Evolutionary conservation across 2,888 invertebrate genomes (phyloP), one percentile per base, ranked within the genome.

Genomic region (Pollenia angustigena): DNA sequence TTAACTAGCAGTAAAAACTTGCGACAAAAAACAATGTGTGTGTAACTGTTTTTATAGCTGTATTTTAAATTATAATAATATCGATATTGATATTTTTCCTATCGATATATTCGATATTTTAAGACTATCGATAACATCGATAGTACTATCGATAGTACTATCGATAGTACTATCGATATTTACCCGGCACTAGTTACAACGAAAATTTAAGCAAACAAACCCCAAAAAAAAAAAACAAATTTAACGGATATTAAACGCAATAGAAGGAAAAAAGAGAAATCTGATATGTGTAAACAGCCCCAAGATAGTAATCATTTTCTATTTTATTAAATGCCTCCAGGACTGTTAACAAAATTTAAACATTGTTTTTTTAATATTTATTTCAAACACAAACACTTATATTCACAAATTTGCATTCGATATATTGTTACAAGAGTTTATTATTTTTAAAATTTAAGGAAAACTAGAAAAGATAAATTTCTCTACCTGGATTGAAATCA

Each of bases 301-400:
- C 71, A 54, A 56, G 72, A 52, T 64, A 62, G 46, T 40, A 23
- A 81, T 46, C 72, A 56, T 72, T 54, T 72, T 72, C 54, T 62
- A 81, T 81, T 72, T 81, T 64, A 18, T 46, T 3, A 48, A 81
- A 64, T 32, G 72, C 72, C 80, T 64, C 46, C 40, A 72, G 80
- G 54, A 46, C 32, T 54, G 46, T 81, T 71, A 72, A 81, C 71
- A 54, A 16, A 81, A 64, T 56, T 64, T 64, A 3, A 60, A 62
- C 32, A 18, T 52, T 1, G 32, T 16, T 71, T 2, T 50, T 62
- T 52, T 10, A 10, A 64, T 74, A 48, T 60, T 23, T 50, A 74
- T 60, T 60, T 40, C 16, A 18, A 14, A 48, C 18, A 2, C 32
- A 32, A 32, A 32, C 32, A 32, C 2, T 32, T 3, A 32, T 32